Evolutionary conservation across 1,140 invertebrate species (phyloP).

Genomic region (Nebria ingens): DNA sequence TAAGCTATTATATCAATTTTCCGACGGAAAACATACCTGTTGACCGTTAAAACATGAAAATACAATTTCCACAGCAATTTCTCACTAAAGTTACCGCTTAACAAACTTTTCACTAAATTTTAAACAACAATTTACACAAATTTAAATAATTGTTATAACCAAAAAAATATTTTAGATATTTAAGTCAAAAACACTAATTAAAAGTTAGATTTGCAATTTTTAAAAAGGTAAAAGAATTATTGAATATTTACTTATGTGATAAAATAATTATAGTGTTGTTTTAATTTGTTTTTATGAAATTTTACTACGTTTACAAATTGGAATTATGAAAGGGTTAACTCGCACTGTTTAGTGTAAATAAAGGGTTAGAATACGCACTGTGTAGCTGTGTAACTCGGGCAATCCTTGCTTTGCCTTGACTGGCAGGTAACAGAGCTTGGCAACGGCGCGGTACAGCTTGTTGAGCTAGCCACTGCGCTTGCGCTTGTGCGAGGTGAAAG

Average conservation of each 20-base stretch:
- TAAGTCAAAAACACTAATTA: too few relatives aligned
- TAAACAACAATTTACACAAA: too few relatives aligned
- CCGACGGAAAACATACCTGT: constrained; percentile 3
- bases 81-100: too few relatives aligned
- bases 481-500: neutral
- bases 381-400: neutral
- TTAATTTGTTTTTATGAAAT: neutral
- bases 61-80: too few relatives aligned
- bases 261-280: neutral
- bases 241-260: neutral
- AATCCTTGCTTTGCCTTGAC: neutral
- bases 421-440: neutral
- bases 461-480: neutral
- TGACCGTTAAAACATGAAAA: neutral
- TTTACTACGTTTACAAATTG: neutral
- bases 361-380: neutral
- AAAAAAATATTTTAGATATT: neutral
- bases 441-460: too few relatives aligned
- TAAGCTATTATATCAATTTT: neutral
- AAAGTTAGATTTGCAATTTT: neutral
- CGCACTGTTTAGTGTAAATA: too few relatives aligned
- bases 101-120: neutral
- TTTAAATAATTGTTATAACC: too few relatives aligned
- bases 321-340: neutral
- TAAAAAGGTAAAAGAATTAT: neutral